Percentiles rank a stretch among this genome's conserved stretches.
Conservation (phyloP, 2,113 vertebrate species). For the Ophiodon elongatus region DNA sequence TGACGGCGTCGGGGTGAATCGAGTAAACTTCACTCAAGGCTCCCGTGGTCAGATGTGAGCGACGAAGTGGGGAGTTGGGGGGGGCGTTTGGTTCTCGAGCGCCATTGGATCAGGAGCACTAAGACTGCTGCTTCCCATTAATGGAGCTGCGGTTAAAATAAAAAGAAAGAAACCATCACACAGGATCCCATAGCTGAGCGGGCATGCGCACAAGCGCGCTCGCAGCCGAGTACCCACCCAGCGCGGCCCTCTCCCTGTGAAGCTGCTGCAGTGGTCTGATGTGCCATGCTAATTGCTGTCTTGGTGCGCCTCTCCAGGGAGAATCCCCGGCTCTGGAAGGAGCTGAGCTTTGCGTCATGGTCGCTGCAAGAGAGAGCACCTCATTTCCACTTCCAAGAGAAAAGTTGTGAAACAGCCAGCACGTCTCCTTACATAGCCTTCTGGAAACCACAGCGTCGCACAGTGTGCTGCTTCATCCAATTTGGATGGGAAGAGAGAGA, state of each 20-base stretch:
- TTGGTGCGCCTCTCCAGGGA: conserved; percentile 75
- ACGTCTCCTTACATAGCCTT: conserved; percentile 55
- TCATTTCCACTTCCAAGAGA: conserved; percentile 82
- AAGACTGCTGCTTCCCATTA: neutral
- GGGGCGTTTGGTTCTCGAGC: conserved; percentile 23
- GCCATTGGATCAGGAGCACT: neutral
- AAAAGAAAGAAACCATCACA: conserved; percentile 16
- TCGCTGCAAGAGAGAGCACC: conserved; percentile 70
- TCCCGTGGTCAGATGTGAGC: conserved; percentile 8
- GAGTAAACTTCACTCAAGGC: conserved; percentile 18
- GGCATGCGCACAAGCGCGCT: neutral
- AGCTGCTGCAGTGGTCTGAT: conserved; percentile 66
- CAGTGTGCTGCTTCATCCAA: conserved; percentile 71
- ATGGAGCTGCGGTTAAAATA: neutral
- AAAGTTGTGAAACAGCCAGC: conserved; percentile 72
- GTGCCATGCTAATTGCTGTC: conserved; percentile 81
- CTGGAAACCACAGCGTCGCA: conserved; percentile 63
- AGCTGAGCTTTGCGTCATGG: conserved; percentile 72
- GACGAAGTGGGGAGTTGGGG: too few relatives aligned
- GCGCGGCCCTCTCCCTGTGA: conserved; percentile 64
- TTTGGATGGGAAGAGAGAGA: conserved; percentile 71
- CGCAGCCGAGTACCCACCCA: conserved; percentile 23
- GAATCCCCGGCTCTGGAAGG: conserved; percentile 61
- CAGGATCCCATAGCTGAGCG: conserved; percentile 1
- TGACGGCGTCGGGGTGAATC: conserved; percentile 25